These are phyloP conservation scores for Trissolcus japonicus DNA, from an alignment of 2,888 invertebrate genomes.

Conservation along the genomic window DNA sequence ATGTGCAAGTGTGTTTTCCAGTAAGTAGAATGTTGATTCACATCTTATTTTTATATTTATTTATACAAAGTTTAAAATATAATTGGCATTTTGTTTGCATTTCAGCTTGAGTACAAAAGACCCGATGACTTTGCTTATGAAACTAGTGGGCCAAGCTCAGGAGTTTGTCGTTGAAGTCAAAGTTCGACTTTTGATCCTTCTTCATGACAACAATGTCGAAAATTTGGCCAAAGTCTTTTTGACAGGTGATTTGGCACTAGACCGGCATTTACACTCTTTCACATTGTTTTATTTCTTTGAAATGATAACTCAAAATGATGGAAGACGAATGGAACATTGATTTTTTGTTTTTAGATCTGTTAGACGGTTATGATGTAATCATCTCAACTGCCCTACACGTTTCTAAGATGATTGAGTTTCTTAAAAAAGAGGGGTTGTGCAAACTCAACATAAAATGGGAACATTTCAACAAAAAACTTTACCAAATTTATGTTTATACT, in stretches of 20 bases:
- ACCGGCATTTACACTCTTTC: too few relatives aligned
- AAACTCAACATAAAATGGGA: conserved; percentile 83
- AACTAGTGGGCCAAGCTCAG: conserved; percentile 80
- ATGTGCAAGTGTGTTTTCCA: conserved; percentile 76
- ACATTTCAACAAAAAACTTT: conserved; percentile 82
- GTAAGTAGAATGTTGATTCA: conserved; percentile 67
- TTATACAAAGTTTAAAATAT: not conserved
- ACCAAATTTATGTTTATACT: conserved; percentile 78
- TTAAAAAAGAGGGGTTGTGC: conserved; percentile 80
- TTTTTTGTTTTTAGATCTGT: conserved; percentile 74
- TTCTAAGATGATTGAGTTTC: conserved; percentile 79
- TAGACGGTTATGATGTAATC: conserved; percentile 81
- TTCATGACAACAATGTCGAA: conserved; percentile 77
- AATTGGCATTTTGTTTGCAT: not conserved
- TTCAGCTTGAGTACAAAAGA: conserved; percentile 78
- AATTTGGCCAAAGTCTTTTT: conserved; percentile 79
- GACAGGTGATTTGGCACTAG: conserved; percentile 69
- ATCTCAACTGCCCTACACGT: conserved; percentile 80
- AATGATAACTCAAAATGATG: too few relatives aligned
- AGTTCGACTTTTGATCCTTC: conserved; percentile 78
- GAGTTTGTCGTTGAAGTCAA: conserved; percentile 83
- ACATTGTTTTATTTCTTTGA: too few relatives aligned
- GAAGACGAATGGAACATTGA: too few relatives aligned
- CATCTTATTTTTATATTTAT: conserved; percentile 1
- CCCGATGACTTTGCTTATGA: conserved; percentile 81